Evolutionary conservation across 2,113 vertebrate species (phyloP).

Genomic region (Tragelaphus imberbis): DNA sequence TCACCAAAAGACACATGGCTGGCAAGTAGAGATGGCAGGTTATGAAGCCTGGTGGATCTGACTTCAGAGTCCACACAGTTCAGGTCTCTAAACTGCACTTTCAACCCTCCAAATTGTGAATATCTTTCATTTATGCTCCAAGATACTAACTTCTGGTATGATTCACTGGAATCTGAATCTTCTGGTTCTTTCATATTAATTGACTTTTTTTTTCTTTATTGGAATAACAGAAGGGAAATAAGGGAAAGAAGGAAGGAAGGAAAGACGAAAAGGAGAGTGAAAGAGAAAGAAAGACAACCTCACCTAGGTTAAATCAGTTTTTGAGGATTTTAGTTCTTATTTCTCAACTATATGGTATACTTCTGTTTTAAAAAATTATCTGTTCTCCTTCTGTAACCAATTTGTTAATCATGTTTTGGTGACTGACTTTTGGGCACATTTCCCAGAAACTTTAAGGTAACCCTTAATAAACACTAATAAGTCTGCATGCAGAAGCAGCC

Average conservation of each 20-base stretch:
- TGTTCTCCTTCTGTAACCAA: conserved; percentile 76
- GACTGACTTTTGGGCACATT: conserved; percentile 79
- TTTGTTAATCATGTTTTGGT: conserved; percentile 80
- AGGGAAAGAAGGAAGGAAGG: neutral
- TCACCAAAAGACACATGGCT: neutral
- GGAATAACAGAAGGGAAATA: neutral
- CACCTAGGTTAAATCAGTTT: conserved; percentile 47
- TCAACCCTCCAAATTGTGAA: neutral
- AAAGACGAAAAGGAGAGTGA: neutral
- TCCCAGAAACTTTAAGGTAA: conserved; percentile 78
- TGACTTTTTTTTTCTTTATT: conserved; percentile 20
- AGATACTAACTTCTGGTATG: neutral
- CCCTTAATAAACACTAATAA: conserved; percentile 81
- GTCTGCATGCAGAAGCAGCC: conserved; percentile 79
- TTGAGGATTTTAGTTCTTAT: conserved; percentile 49
- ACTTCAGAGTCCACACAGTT: neutral
- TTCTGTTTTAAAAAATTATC: conserved; percentile 71
- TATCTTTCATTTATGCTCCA: conserved; percentile 26
- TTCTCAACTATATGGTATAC: conserved; percentile 19
- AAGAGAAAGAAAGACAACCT: neutral
- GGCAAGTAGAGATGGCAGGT: neutral
- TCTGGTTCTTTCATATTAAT: neutral
- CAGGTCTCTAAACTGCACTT: neutral
- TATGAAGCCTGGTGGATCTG: neutral
- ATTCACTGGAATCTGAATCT: neutral